Conservation (phyloP, 2,888 invertebrate species). For the Diaperis boleti region DNA sequence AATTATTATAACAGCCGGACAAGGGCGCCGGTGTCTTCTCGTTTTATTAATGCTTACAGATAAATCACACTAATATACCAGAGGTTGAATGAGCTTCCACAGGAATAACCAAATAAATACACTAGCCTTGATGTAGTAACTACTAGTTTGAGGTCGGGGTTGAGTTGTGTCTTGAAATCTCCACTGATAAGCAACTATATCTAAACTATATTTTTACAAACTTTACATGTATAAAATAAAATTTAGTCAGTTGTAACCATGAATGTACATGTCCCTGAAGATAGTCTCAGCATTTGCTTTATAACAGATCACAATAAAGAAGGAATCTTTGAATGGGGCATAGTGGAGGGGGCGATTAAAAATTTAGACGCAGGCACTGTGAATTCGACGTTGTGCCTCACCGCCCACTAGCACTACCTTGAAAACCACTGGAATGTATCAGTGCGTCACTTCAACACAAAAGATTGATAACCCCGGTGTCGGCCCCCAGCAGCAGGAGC, state of each 20-base stretch:
- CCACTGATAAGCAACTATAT: not conserved
- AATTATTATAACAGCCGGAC: too few species aligned
- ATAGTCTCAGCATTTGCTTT: constrained; percentile 2
- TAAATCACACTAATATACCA: not conserved
- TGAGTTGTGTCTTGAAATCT: not conserved
- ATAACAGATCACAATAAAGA: constrained; percentile 13
- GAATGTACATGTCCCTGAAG: constrained; percentile 17
- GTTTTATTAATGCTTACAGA: not conserved
- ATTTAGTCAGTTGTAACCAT: constrained; percentile 12
- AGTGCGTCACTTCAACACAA: constrained; percentile 85
- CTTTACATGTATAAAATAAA: constrained; percentile 23
- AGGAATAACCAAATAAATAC: constrained; percentile 18
- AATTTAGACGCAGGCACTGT: too few species aligned
- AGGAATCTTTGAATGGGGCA: constrained; percentile 3
- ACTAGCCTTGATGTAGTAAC: constrained; percentile 33
- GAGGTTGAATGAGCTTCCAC: too few species aligned
- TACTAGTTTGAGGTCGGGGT: not conserved
- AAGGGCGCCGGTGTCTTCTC: not conserved
- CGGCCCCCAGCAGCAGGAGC: constrained; percentile 89
- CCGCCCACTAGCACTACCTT: not conserved
- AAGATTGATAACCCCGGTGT: constrained; percentile 87
- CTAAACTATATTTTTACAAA: not conserved
- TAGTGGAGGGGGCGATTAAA: too few species aligned
- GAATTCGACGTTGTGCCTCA: too few species aligned
- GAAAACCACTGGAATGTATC: constrained; percentile 26